Percentiles rank a stretch among this genome's conserved stretches.
Conservation (phyloP, 2,888 invertebrate genomes). For the Heliconius hortense region DNA sequence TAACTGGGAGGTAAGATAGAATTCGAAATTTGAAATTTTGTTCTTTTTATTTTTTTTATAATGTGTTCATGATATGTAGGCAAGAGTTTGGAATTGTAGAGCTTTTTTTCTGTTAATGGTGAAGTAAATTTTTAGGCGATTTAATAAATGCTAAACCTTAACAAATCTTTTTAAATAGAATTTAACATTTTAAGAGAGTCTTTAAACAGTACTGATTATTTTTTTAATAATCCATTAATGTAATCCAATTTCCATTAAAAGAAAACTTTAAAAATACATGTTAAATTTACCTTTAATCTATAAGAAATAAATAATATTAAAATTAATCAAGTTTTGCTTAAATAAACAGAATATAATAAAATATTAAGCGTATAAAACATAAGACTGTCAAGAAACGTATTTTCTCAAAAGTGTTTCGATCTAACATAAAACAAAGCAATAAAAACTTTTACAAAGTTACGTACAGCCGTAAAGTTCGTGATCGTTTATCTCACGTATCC, state of each 20-base stretch:
- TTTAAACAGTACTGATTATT: too few relatives aligned
- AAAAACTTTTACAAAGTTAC: slow-evolving; percentile 21
- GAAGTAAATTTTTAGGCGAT: too few relatives aligned
- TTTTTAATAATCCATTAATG: too few relatives aligned
- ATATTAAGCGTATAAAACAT: background rate
- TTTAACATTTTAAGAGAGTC: too few relatives aligned
- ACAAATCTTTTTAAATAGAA: too few relatives aligned
- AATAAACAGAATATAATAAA: background rate
- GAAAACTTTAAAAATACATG: background rate
- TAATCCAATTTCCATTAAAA: too few relatives aligned
- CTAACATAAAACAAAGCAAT: slow-evolving; percentile 24
- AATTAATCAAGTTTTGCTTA: background rate
- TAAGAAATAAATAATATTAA: background rate
- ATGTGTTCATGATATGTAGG: background rate
- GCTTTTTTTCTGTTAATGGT: background rate
- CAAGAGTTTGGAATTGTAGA: background rate
- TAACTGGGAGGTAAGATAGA: slow-evolving; percentile 38
- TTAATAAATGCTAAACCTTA: too few relatives aligned
- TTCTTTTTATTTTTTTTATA: slow-evolving; percentile 4
- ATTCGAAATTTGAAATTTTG: slow-evolving; percentile 23
- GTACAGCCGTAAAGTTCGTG: slow-evolving; percentile 1
- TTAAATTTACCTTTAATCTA: background rate
- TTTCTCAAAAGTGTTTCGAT: slow-evolving; percentile 13
- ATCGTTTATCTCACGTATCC: slow-evolving; percentile 1
- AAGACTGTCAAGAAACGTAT: background rate